These are phyloP conservation scores for Dastarcus helophoroides DNA, from an alignment of 2,888 invertebrate genomes.

Conservation along the genomic window DNA sequence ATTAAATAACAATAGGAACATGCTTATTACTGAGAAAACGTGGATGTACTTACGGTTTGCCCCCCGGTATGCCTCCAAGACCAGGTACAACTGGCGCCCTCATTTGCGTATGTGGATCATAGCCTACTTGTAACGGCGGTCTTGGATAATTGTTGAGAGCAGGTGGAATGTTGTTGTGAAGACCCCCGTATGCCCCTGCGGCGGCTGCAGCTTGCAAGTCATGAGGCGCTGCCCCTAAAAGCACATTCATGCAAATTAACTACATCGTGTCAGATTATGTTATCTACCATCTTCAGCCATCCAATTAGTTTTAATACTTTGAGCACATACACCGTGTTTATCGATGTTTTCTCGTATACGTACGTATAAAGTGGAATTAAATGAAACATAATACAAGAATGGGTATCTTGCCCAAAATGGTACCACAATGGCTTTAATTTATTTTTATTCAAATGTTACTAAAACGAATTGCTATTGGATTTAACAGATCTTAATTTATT, in stretches of 20 bases:
- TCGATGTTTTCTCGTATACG: not conserved
- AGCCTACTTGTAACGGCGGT: slow-evolving; percentile 52
- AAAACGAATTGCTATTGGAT: too few relatives aligned
- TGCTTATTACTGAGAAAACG: too few relatives aligned
- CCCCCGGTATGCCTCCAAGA: slow-evolving; percentile 62
- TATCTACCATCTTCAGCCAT: not conserved
- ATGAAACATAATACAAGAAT: too few relatives aligned
- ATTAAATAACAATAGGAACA: too few relatives aligned
- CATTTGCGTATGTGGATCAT: slow-evolving; percentile 57
- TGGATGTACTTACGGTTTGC: slow-evolving; percentile 70
- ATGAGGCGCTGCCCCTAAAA: slow-evolving; percentile 46
- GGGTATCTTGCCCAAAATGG: too few relatives aligned
- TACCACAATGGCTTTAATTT: too few relatives aligned
- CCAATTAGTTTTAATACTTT: too few relatives aligned
- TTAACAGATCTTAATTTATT: too few relatives aligned
- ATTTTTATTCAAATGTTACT: too few relatives aligned
- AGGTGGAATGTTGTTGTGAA: slow-evolving; percentile 53
- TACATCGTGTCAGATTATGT: not conserved
- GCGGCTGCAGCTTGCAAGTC: slow-evolving; percentile 45
- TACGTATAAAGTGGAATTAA: not conserved
- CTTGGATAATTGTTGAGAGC: slow-evolving; percentile 55
- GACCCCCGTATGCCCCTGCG: slow-evolving; percentile 43
- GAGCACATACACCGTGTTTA: too few relatives aligned
- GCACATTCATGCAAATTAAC: slow-evolving; percentile 4
- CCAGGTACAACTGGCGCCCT: slow-evolving; percentile 51